Percentiles rank a stretch among this genome's conserved stretches.
Evolutionary conservation across 2,888 invertebrate species (phyloP).

Genomic region (Pandemis heparana): DNA sequence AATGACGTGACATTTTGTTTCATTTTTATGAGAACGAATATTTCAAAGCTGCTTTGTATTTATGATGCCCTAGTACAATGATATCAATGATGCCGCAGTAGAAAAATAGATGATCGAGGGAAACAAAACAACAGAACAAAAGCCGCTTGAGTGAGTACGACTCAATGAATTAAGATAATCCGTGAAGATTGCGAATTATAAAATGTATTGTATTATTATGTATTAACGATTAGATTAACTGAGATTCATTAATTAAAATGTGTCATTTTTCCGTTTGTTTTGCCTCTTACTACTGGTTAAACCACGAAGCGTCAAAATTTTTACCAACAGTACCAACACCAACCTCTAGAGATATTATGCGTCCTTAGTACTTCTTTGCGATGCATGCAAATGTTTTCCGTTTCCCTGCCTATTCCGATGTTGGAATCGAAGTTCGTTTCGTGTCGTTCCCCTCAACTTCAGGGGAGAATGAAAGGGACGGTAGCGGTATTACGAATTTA

Average conservation of each 20-base stretch:
- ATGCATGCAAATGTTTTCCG: constrained; percentile 16
- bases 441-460: too few relatives aligned
- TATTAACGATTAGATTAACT: too few relatives aligned
- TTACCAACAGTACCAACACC: too few relatives aligned
- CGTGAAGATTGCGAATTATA: too few relatives aligned
- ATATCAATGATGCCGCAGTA: constrained; percentile 1
- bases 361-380: constrained; percentile 6
- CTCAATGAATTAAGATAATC: too few relatives aligned
- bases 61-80: constrained; percentile 10
- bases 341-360: neutral
- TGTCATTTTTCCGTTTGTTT: too few relatives aligned
- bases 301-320: too few relatives aligned
- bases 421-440: neutral
- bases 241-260: too few relatives aligned
- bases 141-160: neutral
- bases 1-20: constrained; percentile 8
- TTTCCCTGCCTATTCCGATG: neutral
- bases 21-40: neutral
- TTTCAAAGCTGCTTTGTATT: neutral
- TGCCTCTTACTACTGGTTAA: too few relatives aligned
- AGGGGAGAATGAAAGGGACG: too few relatives aligned
- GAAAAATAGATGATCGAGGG: neutral
- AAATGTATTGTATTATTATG: too few relatives aligned
- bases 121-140: neutral
- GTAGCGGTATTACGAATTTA: too few relatives aligned